Conservation (phyloP, 2,888 invertebrate genomes). For the Patella pellucida region DNA sequence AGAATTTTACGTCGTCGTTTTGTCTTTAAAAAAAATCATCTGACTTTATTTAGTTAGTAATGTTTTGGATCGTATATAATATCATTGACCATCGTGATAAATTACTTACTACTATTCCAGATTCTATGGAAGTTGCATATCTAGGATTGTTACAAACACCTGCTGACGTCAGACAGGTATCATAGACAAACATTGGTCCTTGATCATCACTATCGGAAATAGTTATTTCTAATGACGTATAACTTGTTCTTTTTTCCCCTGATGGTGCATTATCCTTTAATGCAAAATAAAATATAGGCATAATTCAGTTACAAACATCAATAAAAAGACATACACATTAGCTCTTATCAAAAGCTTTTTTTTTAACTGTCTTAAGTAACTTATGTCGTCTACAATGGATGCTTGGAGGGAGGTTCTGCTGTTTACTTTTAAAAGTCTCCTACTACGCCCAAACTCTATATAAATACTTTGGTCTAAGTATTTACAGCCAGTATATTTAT, state of each 20-base stretch:
- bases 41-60: background rate
- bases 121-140: constrained; percentile 22
- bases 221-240: constrained; percentile 38
- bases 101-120: constrained; percentile 22
- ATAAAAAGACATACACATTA: no score
- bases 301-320: no score
- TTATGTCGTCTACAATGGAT: no score
- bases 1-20: no score
- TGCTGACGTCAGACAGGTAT: constrained; percentile 35
- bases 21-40: no score
- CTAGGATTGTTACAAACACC: constrained; percentile 30
- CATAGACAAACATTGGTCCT: constrained; percentile 39
- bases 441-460: no score
- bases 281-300: background rate
- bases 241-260: constrained; percentile 8
- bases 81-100: background rate
- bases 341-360: no score
- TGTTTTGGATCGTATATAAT: background rate
- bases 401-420: no score
- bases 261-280: background rate
- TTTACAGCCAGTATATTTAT: no score
- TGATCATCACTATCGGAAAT: constrained; percentile 46
- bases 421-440: no score
- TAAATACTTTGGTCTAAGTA: no score
- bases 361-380: no score